phyloP scores from a whole-genome alignment of 1,140 invertebrate genomes.

The Cotesia chilonis region DNA sequence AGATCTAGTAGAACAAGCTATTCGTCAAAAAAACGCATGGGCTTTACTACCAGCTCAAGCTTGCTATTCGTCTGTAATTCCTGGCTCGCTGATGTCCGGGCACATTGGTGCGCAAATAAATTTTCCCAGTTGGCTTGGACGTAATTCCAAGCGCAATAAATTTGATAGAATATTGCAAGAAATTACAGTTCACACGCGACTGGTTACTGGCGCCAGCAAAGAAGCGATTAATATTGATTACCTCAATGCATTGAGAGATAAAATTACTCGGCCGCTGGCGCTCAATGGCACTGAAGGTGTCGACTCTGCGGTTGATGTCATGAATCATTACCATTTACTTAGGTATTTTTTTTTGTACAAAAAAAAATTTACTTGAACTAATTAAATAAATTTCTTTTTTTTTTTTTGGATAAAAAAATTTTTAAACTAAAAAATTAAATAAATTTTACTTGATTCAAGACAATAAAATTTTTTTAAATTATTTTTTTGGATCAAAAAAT shows the following conservation, averaged over 20 bases:
- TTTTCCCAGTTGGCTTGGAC: conserved; percentile 96
- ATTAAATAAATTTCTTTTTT: too few relatives aligned
- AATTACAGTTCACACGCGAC: conserved; percentile 55
- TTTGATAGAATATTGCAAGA: conserved; percentile 72
- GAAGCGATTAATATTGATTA: conserved; percentile 86
- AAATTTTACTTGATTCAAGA: too few relatives aligned
- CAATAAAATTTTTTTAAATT: too few relatives aligned
- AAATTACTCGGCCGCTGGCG: conserved; percentile 79
- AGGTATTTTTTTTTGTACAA: conserved; percentile 73
- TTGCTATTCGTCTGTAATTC: conserved; percentile 89
- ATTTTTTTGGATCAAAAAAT: too few relatives aligned
- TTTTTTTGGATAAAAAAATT: too few relatives aligned
- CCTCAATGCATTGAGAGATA: conserved; percentile 74
- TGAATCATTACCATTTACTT: conserved; percentile 85
- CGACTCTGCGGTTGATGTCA: conserved; percentile 74
- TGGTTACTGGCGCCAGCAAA: conserved; percentile 76
- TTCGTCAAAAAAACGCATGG: conserved; percentile 85
- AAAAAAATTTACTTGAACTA: conserved; percentile 28
- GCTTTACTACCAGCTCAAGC: conserved; percentile 90
- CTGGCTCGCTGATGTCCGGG: conserved; percentile 86
- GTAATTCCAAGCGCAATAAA: conserved; percentile 88
- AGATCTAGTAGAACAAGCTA: conserved; percentile 84
- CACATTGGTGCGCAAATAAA: conserved; percentile 79
- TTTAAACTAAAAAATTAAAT: too few relatives aligned
- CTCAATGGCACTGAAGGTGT: conserved; percentile 77